These are phyloP conservation scores for Drosophila neocordata DNA, from an alignment of 1,140 invertebrate genomes.

Conservation along the genomic window DNA sequence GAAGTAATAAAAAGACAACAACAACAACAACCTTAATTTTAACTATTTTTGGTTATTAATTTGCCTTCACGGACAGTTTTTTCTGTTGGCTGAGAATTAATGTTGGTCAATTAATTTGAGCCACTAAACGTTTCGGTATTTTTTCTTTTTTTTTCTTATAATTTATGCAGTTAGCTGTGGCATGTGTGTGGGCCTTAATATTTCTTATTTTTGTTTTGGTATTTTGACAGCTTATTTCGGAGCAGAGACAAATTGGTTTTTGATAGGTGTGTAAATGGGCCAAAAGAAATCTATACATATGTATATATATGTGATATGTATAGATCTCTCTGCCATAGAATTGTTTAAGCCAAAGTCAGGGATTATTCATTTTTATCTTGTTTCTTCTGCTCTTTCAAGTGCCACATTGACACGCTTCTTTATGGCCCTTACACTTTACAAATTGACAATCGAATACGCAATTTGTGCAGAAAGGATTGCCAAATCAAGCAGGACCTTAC, in stretches of 20 bases:
- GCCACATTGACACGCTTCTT: conserved; percentile 63
- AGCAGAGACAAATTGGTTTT: conserved; percentile 53
- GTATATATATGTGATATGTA: neutral
- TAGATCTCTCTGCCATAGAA: neutral
- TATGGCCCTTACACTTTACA: conserved; percentile 55
- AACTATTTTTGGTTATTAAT: conserved; percentile 72
- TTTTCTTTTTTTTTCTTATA: conserved; percentile 62
- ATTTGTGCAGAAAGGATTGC: conserved; percentile 47
- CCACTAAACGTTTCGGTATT: conserved; percentile 67
- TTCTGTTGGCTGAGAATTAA: conserved; percentile 52
- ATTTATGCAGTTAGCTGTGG: conserved; percentile 41
- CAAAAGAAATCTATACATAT: conserved; percentile 45
- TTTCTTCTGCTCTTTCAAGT: conserved; percentile 13
- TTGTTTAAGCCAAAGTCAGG: neutral
- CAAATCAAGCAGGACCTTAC: neutral
- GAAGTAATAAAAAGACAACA: no score
- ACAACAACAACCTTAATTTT: conserved; percentile 35
- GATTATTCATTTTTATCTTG: conserved; percentile 13
- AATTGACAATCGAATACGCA: conserved; percentile 74
- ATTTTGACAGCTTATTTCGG: conserved; percentile 65
- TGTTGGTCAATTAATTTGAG: conserved; percentile 73
- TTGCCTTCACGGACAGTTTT: conserved; percentile 56
- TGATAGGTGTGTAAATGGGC: conserved; percentile 65
- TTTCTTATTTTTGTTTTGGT: conserved; percentile 37
- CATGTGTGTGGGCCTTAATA: conserved; percentile 54